Evolutionary conservation across 1,140 invertebrate species (phyloP).

Genomic region (Radopholus similis): DNA sequence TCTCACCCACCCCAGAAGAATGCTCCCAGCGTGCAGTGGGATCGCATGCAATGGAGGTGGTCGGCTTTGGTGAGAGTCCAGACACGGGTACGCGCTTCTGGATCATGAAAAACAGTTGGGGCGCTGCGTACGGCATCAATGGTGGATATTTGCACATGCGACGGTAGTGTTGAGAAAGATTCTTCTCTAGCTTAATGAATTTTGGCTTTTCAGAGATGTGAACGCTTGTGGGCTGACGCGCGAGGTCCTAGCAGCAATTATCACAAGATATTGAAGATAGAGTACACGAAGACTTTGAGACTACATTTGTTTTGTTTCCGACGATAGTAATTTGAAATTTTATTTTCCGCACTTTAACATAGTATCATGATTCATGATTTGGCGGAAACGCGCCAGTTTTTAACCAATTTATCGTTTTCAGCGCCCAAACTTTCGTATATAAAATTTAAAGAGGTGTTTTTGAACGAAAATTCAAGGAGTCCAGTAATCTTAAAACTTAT

Average conservation of each 20-base stretch:
- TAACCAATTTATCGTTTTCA: too few species aligned
- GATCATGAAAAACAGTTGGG: constrained; percentile 42
- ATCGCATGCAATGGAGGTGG: constrained; percentile 32
- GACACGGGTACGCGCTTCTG: constrained; percentile 27
- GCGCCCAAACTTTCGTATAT: background rate
- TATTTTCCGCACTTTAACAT: too few species aligned
- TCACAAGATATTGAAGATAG: constrained; percentile 5
- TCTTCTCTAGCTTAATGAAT: background rate
- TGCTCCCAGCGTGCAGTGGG: constrained; percentile 27
- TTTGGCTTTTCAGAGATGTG: constrained; percentile 17
- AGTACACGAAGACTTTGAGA: too few species aligned
- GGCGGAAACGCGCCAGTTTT: too few species aligned
- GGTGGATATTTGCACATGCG: constrained; percentile 32
- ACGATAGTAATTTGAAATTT: too few species aligned
- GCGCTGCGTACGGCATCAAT: constrained; percentile 20
- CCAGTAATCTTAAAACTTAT: too few species aligned
- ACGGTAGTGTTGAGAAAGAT: background rate
- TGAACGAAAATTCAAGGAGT: too few species aligned
- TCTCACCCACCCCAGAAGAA: constrained; percentile 26
- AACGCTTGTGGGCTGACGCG: constrained; percentile 35
- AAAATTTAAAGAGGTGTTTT: background rate
- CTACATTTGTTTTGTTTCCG: too few species aligned
- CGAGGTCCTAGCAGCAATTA: constrained; percentile 8
- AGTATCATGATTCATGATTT: too few species aligned
- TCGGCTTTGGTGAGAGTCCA: constrained; percentile 31